phyloP scores from a whole-genome alignment of 2,888 invertebrate genomes.

The Cecidostiba fungosa region DNA sequence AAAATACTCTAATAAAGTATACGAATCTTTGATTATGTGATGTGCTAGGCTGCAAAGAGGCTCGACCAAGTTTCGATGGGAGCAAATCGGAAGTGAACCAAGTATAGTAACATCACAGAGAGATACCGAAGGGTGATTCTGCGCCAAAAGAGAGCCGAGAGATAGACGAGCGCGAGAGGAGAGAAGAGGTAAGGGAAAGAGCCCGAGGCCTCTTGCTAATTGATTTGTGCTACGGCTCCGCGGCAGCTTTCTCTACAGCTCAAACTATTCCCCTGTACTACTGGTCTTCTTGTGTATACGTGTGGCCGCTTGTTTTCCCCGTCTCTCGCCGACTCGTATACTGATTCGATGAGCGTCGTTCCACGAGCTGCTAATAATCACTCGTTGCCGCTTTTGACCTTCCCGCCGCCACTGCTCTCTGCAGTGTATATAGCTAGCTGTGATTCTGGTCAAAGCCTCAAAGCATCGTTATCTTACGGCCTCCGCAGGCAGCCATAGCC shows the following conservation, averaged over 20 bases:
- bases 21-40: background rate
- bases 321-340: constrained; percentile 62
- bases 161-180: constrained; percentile 59
- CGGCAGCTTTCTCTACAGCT: constrained; percentile 67
- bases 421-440: constrained; percentile 4
- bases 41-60: background rate
- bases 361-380: constrained; percentile 58
- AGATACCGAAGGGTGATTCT: constrained; percentile 26
- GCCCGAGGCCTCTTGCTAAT: constrained; percentile 74
- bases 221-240: constrained; percentile 76
- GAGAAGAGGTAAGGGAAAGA: constrained; percentile 47
- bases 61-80: background rate
- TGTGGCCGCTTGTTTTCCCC: constrained; percentile 50
- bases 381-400: constrained; percentile 43
- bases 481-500: constrained; percentile 49
- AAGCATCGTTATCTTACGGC: constrained; percentile 75
- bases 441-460: constrained; percentile 71
- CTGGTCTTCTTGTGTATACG: constrained; percentile 6
- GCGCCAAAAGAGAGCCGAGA: constrained; percentile 53
- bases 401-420: constrained; percentile 32
- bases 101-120: background rate
- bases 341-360: constrained; percentile 61
- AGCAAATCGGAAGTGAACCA: background rate
- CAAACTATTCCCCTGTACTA: constrained; percentile 56
- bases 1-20: background rate